Evolutionary conservation across 1,140 invertebrate species (phyloP).

Genomic region (Probaryconus sp.): DNA sequence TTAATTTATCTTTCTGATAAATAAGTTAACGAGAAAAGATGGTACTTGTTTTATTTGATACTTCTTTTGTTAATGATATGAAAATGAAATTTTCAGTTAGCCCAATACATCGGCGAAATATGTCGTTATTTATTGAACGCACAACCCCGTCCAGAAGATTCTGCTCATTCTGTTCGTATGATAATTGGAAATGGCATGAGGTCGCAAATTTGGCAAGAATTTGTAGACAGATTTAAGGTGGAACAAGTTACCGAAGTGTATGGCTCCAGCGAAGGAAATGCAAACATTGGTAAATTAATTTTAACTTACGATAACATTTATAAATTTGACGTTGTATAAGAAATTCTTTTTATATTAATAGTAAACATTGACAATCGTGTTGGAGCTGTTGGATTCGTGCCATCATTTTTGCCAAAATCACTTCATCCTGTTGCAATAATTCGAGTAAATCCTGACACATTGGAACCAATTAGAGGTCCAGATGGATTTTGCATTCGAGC

Average conservation of each 20-base stretch:
- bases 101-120: conserved; percentile 90
- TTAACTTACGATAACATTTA: not conserved
- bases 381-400: conserved; percentile 87
- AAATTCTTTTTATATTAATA: conserved; percentile 68
- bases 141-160: conserved; percentile 77
- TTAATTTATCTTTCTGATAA: conserved; percentile 8
- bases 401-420: conserved; percentile 79
- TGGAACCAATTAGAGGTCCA: conserved; percentile 80
- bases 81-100: conserved; percentile 78
- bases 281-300: conserved; percentile 80
- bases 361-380: conserved; percentile 84
- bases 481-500: conserved; percentile 83
- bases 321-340: no score
- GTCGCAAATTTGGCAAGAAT: conserved; percentile 75
- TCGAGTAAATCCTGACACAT: conserved; percentile 80
- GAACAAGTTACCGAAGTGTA: conserved; percentile 84
- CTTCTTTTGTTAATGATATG: conserved; percentile 4
- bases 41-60: no score
- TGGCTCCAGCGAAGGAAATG: conserved; percentile 88
- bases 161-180: conserved; percentile 71
- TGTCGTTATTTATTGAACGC: conserved; percentile 86
- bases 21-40: not conserved
- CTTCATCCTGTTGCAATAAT: conserved; percentile 80
- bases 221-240: conserved; percentile 82
- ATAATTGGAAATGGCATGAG: conserved; percentile 78